Conservation (phyloP, 1,140 invertebrate genomes). For the Bilobella aurantiaca region DNA sequence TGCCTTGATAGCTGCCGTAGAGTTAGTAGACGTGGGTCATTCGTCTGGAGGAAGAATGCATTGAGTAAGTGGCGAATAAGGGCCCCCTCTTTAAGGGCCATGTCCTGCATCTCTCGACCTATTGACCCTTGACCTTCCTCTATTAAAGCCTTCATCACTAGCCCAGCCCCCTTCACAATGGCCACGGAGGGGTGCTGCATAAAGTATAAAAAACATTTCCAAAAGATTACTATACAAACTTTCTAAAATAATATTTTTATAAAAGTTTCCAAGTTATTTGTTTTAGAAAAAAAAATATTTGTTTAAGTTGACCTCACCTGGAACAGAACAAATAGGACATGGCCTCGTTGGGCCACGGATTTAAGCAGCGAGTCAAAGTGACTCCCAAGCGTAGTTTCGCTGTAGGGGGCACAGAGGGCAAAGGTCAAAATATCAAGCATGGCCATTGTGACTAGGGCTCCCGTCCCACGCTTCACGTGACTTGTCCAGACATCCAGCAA, state of each 20-base stretch:
- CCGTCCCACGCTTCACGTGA: slow-evolving; percentile 58
- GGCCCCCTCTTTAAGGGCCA: slow-evolving; percentile 94
- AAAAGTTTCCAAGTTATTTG: neutral
- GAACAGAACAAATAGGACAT: slow-evolving; percentile 85
- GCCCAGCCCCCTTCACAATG: slow-evolving; percentile 93
- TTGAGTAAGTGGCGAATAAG: slow-evolving; percentile 83
- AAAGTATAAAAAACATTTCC: neutral
- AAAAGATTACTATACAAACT: too few relatives aligned
- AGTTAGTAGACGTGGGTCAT: slow-evolving; percentile 62
- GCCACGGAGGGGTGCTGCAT: slow-evolving; percentile 85
- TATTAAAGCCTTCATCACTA: slow-evolving; percentile 93
- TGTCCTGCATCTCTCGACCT: slow-evolving; percentile 85
- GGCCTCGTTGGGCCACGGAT: slow-evolving; percentile 72
- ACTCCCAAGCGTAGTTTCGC: slow-evolving; percentile 95
- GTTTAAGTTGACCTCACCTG: slow-evolving; percentile 49
- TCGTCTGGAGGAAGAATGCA: slow-evolving; percentile 76
- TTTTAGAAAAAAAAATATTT: slow-evolving; percentile 12
- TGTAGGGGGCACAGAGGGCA: slow-evolving; percentile 94
- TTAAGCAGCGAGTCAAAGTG: slow-evolving; percentile 92
- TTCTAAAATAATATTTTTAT: too few relatives aligned
- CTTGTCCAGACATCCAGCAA: slow-evolving; percentile 89
- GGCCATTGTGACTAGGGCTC: slow-evolving; percentile 57
- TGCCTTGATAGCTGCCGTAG: slow-evolving; percentile 88
- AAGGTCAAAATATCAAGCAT: slow-evolving; percentile 99
- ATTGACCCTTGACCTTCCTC: slow-evolving; percentile 89